Evolutionary conservation across 2,797 vertebrate species (phyloP).

Genomic region (Oryzias sinensis): DNA sequence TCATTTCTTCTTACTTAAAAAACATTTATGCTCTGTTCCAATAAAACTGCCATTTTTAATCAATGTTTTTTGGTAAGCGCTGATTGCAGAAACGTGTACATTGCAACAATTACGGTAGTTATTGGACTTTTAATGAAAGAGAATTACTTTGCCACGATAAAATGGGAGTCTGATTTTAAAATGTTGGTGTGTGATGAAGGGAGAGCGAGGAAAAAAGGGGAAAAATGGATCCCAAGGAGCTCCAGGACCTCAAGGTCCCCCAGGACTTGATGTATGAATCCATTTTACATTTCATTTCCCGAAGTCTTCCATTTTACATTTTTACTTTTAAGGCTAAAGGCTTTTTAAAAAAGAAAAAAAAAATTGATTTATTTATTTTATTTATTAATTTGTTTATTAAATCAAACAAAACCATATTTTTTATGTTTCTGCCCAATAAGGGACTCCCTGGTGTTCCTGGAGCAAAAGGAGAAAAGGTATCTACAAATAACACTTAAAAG

Average conservation of each 20-base stretch:
- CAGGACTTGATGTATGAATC: slow-evolving; percentile 75
- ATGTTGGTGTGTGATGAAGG: slow-evolving; percentile 64
- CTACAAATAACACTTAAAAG: not conserved
- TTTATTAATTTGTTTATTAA: not conserved
- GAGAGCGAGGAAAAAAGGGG: slow-evolving; percentile 83
- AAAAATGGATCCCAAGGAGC: slow-evolving; percentile 80
- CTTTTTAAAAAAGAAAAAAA: no score
- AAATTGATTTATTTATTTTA: not conserved
- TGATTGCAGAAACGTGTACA: no score
- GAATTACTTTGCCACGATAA: no score
- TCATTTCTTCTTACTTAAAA: not conserved
- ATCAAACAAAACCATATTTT: slow-evolving; percentile 4
- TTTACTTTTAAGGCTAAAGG: not conserved
- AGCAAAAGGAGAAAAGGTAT: slow-evolving; percentile 83
- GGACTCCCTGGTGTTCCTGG: slow-evolving; percentile 76
- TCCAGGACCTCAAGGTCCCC: slow-evolving; percentile 69
- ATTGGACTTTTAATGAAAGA: no score
- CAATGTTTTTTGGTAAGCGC: no score
- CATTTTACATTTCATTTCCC: not conserved
- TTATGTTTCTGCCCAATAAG: slow-evolving; percentile 55
- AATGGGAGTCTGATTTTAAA: not conserved
- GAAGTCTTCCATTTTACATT: not conserved
- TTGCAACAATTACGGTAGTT: no score
- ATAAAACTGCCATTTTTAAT: not conserved
- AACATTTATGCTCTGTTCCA: not conserved